Conservation (phyloP, 2,888 invertebrate species). For the Platerodrilus igneus region DNA sequence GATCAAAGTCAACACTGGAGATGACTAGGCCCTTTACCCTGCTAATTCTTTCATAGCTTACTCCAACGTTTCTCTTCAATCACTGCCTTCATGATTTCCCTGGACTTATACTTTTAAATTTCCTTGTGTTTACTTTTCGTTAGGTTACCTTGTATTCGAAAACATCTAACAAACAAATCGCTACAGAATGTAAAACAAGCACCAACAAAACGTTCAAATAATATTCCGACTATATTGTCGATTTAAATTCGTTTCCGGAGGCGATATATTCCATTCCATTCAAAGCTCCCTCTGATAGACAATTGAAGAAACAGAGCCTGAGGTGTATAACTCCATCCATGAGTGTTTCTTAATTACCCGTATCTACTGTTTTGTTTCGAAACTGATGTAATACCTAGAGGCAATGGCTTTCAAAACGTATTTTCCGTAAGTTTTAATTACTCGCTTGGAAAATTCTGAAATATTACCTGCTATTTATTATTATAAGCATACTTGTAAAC, state of each 20-base stretch:
- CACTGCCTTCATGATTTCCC: constrained; percentile 34
- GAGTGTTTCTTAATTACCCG: constrained; percentile 26
- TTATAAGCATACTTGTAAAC: constrained; percentile 22
- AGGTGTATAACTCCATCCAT: constrained; percentile 26
- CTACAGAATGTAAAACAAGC: constrained; percentile 17
- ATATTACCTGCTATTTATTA: constrained; percentile 24
- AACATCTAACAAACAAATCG: constrained; percentile 13
- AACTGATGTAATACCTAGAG: constrained; percentile 23
- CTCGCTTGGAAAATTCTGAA: constrained; percentile 24
- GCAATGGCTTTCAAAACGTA: constrained; percentile 24
- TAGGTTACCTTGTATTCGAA: constrained; percentile 2
- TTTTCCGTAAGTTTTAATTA: constrained; percentile 25
- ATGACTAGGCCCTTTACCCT: constrained; percentile 28
- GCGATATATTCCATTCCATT: constrained; percentile 25
- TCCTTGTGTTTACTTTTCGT: constrained; percentile 14
- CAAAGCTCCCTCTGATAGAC: constrained; percentile 24
- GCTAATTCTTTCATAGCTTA: constrained; percentile 38
- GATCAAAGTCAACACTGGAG: constrained; percentile 44
- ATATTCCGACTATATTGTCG: constrained; percentile 24
- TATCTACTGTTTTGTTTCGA: constrained; percentile 25
- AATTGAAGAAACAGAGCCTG: constrained; percentile 25
- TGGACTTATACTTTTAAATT: constrained; percentile 20
- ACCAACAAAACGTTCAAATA: constrained; percentile 24
- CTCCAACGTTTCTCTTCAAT: constrained; percentile 30
- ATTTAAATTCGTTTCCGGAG: constrained; percentile 22